Evolutionary conservation across 1,140 invertebrate species (phyloP).

Genomic region (Zaprionus ghesquierei): DNA sequence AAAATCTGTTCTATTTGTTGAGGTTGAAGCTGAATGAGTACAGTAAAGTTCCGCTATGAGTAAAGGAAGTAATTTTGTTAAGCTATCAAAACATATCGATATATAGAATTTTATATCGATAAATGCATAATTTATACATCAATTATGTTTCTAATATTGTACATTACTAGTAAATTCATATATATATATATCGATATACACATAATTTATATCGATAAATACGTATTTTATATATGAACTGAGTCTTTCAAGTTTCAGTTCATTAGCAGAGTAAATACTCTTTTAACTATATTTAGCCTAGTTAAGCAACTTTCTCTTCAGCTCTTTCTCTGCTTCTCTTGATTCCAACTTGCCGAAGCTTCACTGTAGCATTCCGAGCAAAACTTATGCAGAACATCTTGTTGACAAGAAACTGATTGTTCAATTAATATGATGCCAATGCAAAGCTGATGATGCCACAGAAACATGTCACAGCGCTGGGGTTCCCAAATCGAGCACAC

Average conservation of each 20-base stretch:
- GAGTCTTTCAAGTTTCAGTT: too few relatives aligned
- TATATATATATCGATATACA: too few relatives aligned
- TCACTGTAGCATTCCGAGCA: constrained; percentile 30
- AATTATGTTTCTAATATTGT: too few relatives aligned
- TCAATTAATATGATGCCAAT: constrained; percentile 49
- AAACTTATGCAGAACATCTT: constrained; percentile 36
- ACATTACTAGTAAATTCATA: too few relatives aligned
- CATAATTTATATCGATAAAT: too few relatives aligned
- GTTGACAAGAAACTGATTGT: constrained; percentile 60
- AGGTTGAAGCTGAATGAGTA: background rate
- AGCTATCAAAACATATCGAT: background rate
- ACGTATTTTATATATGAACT: too few relatives aligned
- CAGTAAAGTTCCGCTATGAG: constrained; percentile 14
- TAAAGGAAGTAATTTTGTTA: background rate
- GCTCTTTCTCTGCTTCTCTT: background rate
- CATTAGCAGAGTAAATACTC: too few relatives aligned
- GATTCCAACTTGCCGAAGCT: background rate
- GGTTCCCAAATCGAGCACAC: background rate
- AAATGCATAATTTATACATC: too few relatives aligned
- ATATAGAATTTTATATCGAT: too few relatives aligned
- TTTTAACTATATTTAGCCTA: background rate
- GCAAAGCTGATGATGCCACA: constrained; percentile 7
- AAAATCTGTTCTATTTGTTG: constrained; percentile 55
- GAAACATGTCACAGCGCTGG: constrained; percentile 3
- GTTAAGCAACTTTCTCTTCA: background rate